Base-by-base conservation (phyloP, 2,888 invertebrate genomes). In the Hecatera dysodea region DNA sequence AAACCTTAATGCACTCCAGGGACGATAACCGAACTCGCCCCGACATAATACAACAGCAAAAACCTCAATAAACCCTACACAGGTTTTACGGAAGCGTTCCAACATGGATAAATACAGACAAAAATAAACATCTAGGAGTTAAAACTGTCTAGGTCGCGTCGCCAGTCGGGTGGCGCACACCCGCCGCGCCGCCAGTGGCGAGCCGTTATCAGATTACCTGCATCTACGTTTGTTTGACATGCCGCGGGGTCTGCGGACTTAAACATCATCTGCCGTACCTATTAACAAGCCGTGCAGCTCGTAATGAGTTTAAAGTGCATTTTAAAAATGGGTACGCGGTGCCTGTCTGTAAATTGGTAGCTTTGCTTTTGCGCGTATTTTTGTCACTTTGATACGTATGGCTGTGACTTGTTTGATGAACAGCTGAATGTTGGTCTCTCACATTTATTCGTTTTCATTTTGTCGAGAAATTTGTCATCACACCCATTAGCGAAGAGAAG, bases 1-100 rank as follows among this genome's bases (percentile, higher is more conserved):
- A 69, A n/a, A 53, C 52, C 48, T 42, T 50, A 62, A 63, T 78
- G 64, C 62, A 78, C 59, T 71, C 59, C 19, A 39, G 27, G 56
- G 19, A 17, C 5, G 36, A 19, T 55, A 66, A 71, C 27, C 27
- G 36, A 75, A 63, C n/a, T 46, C 46, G 19, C 55, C 19, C 36
- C 9, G 22, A 22, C 29, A 60, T 29, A 61, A 75, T 17, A 65
- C 17, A 52, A n/a, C 46, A 56, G 17, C 36, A 15, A 29, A 50
- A 63, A 59, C 27, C 29, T 2, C 33, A 46, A 67, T 72, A 62
- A 78, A 62, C 22, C 33, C 19, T 22, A 50, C 27, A 29, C 53
- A 52, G 33, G 42, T 44, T 63, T 29, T 44, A 48, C 52, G 33
- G 22, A 55, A 60, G 59, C 53, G 50, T 44, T 60, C 33, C 46